Evolutionary conservation across 2,888 invertebrate species (phyloP).

Genomic region (Salticus scenicus): DNA sequence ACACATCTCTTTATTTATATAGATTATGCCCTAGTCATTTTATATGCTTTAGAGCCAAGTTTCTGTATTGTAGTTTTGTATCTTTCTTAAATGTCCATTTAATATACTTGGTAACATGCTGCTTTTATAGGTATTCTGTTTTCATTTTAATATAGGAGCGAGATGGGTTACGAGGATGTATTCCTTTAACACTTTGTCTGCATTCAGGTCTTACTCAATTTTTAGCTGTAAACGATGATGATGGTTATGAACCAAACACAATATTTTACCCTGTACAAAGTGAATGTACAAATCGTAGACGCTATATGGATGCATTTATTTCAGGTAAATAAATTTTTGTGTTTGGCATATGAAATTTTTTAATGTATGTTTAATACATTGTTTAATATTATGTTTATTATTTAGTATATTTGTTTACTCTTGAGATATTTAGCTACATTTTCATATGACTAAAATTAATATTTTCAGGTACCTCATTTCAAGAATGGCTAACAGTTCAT

Average conservation of each 20-base stretch:
- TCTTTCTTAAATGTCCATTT: no score
- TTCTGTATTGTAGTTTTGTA: no score
- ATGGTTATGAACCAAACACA: constrained; percentile 63
- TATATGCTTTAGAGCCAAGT: no score
- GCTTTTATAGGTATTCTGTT: no score
- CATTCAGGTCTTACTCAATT: constrained; percentile 67
- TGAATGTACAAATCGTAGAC: constrained; percentile 17
- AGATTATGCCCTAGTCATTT: no score
- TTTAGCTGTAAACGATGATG: constrained; percentile 57
- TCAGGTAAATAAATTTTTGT: constrained; percentile 45
- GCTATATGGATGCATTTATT: constrained; percentile 51
- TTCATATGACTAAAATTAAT: background rate
- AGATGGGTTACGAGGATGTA: constrained; percentile 64
- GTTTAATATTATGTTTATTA: no score
- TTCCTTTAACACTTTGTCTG: constrained; percentile 69
- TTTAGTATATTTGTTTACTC: no score
- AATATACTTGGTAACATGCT: no score
- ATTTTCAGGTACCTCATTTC: constrained; percentile 69
- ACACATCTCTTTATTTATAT: no score
- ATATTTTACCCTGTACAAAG: constrained; percentile 58
- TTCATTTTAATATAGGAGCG: constrained; percentile 46
- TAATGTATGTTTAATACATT: no score
- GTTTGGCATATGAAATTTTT: no score
- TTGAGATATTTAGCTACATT: no score
- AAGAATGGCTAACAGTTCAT: constrained; percentile 69